Evolutionary conservation across 2,113 vertebrate genomes (phyloP), one percentile per base, ranked within the genome.

Genomic region (Eretmochelys imbricata): DNA sequence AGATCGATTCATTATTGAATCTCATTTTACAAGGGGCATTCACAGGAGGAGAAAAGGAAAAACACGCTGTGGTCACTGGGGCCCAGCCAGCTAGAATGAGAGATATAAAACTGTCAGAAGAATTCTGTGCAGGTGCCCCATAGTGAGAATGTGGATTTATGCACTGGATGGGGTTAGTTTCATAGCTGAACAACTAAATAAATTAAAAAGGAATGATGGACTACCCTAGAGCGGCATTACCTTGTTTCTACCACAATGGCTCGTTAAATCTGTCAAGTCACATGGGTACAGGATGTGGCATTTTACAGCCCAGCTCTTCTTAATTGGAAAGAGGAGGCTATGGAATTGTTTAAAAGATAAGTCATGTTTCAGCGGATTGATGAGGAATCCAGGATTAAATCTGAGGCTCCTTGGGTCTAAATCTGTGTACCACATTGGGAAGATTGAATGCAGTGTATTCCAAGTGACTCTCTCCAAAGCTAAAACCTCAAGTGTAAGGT

Each of bases 211-310:
- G 78, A 89, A 87, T 91, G 91, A 97, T 38, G 84, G 93, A 92
- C 97, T 92, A 88, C 50, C 83, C 91, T 95, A 93, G 10, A 12
- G 91, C 91, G 90, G 93, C 87, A 97, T 89, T 97, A 92, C 97
- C 96, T 97, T 93, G 59, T 94, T 98, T 97, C 92, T 90, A 93
- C 96, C 96, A 98, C 97, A 97, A 97, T 96, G 95, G 93, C 96
- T 98, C 96, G 87, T 98, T 98, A 98, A 98, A 98, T 94, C 93
- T 97, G 91, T 94, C 96, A 98, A 97, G 92, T 89, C 90, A 96
- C 97, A 96, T 75, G 80, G 95, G 96, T 94, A 93, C 96, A 98
- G 97, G 97, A 98, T 98, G 93, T 96, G 94, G 84, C 95, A 96
- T 95, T 98, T 98, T 98, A 98, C 87, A 95, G 72, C 69, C 93